These are phyloP conservation scores for Drosophila pallidifrons DNA, from an alignment of 1,140 invertebrate genomes.

Conservation along the genomic window DNA sequence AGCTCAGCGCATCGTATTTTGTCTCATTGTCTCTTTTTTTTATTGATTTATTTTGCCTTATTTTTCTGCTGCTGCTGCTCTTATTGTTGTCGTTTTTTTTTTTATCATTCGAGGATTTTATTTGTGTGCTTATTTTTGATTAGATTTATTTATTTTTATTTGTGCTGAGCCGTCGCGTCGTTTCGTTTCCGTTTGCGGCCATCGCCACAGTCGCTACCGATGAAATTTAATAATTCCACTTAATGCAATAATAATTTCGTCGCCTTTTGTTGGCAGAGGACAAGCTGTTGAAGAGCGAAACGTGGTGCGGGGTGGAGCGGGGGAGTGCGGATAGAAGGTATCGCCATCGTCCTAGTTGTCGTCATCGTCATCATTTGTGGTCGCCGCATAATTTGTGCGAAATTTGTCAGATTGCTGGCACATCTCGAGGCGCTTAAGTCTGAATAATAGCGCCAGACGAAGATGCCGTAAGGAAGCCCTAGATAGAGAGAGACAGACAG, in stretches of 20 bases:
- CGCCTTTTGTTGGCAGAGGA: slow-evolving; percentile 49
- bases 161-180: slow-evolving; percentile 62
- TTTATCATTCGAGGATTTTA: slow-evolving; percentile 75
- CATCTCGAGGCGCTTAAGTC: slow-evolving; percentile 69
- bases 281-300: not conserved
- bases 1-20: slow-evolving; percentile 28
- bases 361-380: slow-evolving; percentile 74
- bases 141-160: slow-evolving; percentile 84
- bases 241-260: slow-evolving; percentile 83
- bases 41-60: slow-evolving; percentile 54
- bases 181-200: slow-evolving; percentile 46
- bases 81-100: slow-evolving; percentile 42
- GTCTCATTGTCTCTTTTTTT: slow-evolving; percentile 54
- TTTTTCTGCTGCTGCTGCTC: not conserved
- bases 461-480: not conserved
- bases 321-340: not conserved
- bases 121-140: slow-evolving; percentile 84
- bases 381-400: slow-evolving; percentile 80
- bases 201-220: slow-evolving; percentile 50
- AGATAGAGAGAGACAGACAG: not conserved
- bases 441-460: slow-evolving; percentile 61
- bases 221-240: slow-evolving; percentile 84
- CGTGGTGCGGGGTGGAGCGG: not conserved
- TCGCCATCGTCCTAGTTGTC: slow-evolving; percentile 29
- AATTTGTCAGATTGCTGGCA: slow-evolving; percentile 82